A percentile compares a stretch with the other conserved stretches of the same genome.
These are phyloP conservation scores for Cercocebus atys DNA, from an alignment of 2,113 vertebrate genomes.

Conservation along the genomic window DNA sequence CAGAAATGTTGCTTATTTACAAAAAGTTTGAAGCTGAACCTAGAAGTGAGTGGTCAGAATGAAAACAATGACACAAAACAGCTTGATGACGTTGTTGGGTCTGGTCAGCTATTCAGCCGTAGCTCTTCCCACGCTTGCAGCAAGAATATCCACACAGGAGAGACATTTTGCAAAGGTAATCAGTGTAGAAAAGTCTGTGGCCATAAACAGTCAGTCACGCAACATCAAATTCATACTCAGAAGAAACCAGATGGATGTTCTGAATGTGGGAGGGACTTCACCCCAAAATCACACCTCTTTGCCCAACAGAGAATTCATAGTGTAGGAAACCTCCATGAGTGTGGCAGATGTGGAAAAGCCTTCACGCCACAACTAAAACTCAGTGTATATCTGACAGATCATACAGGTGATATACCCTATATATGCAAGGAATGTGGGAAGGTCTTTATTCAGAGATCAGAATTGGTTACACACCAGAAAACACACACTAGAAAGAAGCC, in stretches of 20 bases:
- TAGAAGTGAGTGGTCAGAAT: not conserved
- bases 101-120: not conserved
- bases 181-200: conserved; percentile 55
- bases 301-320: conserved; percentile 63
- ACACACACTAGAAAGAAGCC: conserved; percentile 66
- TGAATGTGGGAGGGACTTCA: conserved; percentile 39
- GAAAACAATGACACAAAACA: not conserved
- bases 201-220: conserved; percentile 49
- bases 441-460: conserved; percentile 71
- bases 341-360: conserved; percentile 65
- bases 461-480: conserved; percentile 72
- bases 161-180: conserved; percentile 24
- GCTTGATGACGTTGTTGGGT: not conserved
- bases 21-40: not conserved
- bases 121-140: not conserved
- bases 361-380: conserved; percentile 61
- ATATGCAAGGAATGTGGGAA: conserved; percentile 73
- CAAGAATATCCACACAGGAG: not conserved
- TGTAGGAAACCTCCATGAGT: conserved; percentile 64
- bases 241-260: conserved; percentile 47
- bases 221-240: not conserved
- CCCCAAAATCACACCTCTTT: conserved; percentile 15
- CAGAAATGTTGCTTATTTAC: not conserved
- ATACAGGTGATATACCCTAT: conserved; percentile 46
- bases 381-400: conserved; percentile 44